These are phyloP conservation scores for Eurytoma adleriae DNA, from an alignment of 2,888 invertebrate genomes.

Conservation along the genomic window DNA sequence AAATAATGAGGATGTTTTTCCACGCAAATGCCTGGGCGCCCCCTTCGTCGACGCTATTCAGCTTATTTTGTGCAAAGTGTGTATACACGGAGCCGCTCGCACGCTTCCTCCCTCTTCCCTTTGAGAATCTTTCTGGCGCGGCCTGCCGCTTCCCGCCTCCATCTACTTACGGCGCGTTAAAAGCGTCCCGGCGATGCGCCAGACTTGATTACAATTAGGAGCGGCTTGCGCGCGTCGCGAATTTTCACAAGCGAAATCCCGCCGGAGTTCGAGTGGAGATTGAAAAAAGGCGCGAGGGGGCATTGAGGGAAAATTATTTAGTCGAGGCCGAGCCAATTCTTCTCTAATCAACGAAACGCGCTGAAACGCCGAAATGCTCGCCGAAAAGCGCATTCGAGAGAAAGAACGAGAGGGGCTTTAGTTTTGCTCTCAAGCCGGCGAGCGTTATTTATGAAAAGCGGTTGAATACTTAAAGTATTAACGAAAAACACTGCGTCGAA, in stretches of 20 bases:
- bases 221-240: background rate
- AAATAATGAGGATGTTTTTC: conserved; percentile 47
- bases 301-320: conserved; percentile 4
- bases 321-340: background rate
- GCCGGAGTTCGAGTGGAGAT: conserved; percentile 3
- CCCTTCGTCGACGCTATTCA: conserved; percentile 30
- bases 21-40: conserved; percentile 32
- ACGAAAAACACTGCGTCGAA: no score
- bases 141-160: background rate
- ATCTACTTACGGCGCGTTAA: background rate
- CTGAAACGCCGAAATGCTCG: background rate
- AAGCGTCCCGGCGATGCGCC: background rate
- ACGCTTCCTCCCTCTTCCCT: conserved; percentile 17
- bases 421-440: background rate
- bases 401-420: background rate
- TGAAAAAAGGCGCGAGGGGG: background rate
- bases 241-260: background rate
- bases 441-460: background rate
- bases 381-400: background rate
- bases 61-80: conserved; percentile 35
- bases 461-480: no score
- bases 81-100: background rate
- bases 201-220: conserved; percentile 41
- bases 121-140: background rate
- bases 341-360: conserved; percentile 17